These are phyloP conservation scores for Cataglyphis albicans DNA, from an alignment of 2,888 invertebrate genomes.

Conservation along the genomic window DNA sequence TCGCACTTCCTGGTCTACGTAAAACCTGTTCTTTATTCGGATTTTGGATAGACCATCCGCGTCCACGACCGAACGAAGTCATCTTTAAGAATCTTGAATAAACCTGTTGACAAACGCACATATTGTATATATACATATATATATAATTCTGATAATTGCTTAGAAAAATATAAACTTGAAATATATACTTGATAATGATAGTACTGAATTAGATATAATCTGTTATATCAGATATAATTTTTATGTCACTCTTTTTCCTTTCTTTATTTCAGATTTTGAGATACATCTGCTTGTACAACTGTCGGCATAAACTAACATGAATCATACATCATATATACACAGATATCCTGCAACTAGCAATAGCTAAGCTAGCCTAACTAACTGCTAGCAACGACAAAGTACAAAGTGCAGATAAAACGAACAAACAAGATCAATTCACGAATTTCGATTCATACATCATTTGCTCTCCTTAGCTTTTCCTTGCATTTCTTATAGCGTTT, in stretches of 20 bases:
- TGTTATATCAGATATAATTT: neutral
- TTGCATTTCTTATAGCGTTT: no score
- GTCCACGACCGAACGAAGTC: constrained; percentile 73
- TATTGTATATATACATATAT: neutral
- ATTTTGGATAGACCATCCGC: constrained; percentile 68
- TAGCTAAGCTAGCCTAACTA: no score
- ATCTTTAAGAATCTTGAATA: constrained; percentile 49
- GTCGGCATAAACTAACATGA: neutral
- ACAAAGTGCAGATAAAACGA: neutral
- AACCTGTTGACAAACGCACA: constrained; percentile 28
- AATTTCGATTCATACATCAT: no score
- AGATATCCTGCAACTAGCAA: neutral
- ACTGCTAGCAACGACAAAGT: neutral
- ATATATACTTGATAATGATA: neutral
- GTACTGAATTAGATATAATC: neutral
- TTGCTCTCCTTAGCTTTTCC: no score
- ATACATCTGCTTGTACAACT: neutral
- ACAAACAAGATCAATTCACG: neutral
- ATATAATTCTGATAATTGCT: no score
- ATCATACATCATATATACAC: neutral
- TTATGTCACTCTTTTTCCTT: neutral
- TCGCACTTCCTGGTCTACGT: constrained; percentile 70
- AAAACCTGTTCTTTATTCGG: constrained; percentile 58
- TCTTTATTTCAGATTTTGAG: neutral
- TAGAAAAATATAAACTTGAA: neutral